These are phyloP conservation scores for Choristoneura rosaceana DNA, from an alignment of 2,888 invertebrate species.

Conservation along the genomic window DNA sequence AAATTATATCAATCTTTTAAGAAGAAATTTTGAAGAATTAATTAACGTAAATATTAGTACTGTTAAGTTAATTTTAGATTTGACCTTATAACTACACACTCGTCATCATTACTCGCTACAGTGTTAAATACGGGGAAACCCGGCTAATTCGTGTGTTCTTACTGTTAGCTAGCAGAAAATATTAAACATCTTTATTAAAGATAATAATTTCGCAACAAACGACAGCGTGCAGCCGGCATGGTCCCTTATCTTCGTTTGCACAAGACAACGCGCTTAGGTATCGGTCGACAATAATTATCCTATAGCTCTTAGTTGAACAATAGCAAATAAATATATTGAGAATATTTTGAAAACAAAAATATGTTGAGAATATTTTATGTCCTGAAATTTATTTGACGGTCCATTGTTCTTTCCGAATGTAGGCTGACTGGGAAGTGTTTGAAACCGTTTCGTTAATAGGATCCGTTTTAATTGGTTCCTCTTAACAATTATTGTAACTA, in stretches of 20 bases:
- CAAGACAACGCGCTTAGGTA: slow-evolving; percentile 41
- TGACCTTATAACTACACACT: background rate
- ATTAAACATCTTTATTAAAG: background rate
- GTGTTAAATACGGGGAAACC: background rate
- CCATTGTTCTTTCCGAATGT: slow-evolving; percentile 42
- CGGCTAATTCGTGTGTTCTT: background rate
- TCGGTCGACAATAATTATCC: slow-evolving; percentile 46
- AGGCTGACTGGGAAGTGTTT: slow-evolving; percentile 27
- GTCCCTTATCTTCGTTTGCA: slow-evolving; percentile 41
- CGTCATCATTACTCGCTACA: background rate
- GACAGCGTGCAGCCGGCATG: slow-evolving; percentile 2
- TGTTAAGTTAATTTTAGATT: background rate
- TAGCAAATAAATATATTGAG: slow-evolving; percentile 52
- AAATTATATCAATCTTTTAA: too few relatives aligned
- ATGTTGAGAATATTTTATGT: slow-evolving; percentile 47
- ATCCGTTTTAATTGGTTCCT: background rate
- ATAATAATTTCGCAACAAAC: background rate
- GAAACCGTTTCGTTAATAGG: slow-evolving; percentile 8
- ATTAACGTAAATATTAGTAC: too few relatives aligned
- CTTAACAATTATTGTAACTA: background rate
- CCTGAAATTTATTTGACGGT: slow-evolving; percentile 46
- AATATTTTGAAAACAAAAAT: slow-evolving; percentile 50
- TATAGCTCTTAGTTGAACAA: slow-evolving; percentile 49
- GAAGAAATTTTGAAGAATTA: too few relatives aligned
- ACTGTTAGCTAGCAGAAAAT: background rate